Percentiles rank a stretch among this genome's conserved stretches.
Evolutionary conservation across 2,113 vertebrate species (phyloP).

Genomic region (Gyps fulvus): DNA sequence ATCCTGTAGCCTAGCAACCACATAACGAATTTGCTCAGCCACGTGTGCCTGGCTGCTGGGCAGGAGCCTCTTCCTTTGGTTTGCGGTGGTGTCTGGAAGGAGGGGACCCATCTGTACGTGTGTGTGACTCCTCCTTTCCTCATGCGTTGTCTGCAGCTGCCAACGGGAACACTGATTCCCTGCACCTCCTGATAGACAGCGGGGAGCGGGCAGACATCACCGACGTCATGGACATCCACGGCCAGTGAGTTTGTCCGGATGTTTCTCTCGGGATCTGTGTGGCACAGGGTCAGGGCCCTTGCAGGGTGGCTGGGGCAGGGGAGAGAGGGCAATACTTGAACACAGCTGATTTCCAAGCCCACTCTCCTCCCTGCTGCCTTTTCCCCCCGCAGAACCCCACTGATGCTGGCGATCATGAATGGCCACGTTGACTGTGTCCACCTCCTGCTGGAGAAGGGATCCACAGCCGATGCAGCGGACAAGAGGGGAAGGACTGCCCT

Average conservation of each 20-base stretch:
- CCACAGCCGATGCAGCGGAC: constrained; percentile 86
- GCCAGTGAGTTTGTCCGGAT: constrained; percentile 81
- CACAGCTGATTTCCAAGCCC: background rate
- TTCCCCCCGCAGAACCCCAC: constrained; percentile 77
- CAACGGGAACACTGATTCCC: constrained; percentile 88
- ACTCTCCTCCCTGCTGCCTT: background rate
- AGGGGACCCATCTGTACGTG: fast-evolving
- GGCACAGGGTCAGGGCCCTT: background rate
- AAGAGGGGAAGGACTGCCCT: constrained; percentile 87
- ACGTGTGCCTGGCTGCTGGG: background rate
- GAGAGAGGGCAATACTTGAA: fast-evolving
- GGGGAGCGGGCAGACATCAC: constrained; percentile 85
- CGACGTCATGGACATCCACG: constrained; percentile 85
- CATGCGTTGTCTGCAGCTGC: constrained; percentile 74
- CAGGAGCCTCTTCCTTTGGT: background rate
- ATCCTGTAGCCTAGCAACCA: background rate
- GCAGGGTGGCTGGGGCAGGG: background rate
- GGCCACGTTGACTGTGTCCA: constrained; percentile 90
- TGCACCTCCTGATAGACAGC: constrained; percentile 89
- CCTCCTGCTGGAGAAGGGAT: constrained; percentile 92
- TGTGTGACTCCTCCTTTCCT: background rate
- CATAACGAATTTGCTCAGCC: background rate
- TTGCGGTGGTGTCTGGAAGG: background rate
- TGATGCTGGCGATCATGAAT: constrained; percentile 92
- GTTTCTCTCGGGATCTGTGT: background rate